Conservation (phyloP, 1,140 invertebrate genomes). For the Sinonovacula constricta region DNA sequence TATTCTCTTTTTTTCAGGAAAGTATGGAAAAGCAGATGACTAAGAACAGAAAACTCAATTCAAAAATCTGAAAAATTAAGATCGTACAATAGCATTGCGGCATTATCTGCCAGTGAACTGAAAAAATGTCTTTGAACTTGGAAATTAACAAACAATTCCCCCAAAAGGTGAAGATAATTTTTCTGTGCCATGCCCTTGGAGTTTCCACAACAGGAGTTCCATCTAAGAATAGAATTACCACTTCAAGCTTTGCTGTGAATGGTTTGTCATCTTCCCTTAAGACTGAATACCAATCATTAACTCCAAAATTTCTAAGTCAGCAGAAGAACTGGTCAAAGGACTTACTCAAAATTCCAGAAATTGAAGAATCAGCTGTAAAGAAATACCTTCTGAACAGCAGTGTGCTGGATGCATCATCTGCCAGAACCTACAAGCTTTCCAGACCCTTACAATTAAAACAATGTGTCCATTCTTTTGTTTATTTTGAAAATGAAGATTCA, state of each 20-base stretch:
- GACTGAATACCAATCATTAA: neutral
- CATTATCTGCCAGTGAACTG: too few species aligned
- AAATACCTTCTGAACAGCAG: conserved; percentile 8
- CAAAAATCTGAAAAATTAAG: too few species aligned
- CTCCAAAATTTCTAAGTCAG: neutral
- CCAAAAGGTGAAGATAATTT: too few species aligned
- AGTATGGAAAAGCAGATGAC: too few species aligned
- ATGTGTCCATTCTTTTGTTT: conserved; percentile 3
- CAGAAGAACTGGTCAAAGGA: conserved; percentile 6
- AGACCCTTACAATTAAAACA: conserved; percentile 11
- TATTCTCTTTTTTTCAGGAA: too few species aligned
- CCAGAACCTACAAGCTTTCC: conserved; percentile 23
- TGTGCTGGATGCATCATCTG: neutral
- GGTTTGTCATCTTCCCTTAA: neutral
- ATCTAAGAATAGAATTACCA: too few species aligned
- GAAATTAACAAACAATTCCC: too few species aligned
- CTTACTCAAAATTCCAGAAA: neutral
- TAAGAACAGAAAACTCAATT: too few species aligned
- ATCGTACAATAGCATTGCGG: too few species aligned
- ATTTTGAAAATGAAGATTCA: conserved; percentile 1
- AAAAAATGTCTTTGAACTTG: too few species aligned
- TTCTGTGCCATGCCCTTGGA: conserved; percentile 1
- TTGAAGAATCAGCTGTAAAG: conserved; percentile 1
- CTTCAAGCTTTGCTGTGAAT: too few species aligned
- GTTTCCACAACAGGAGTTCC: neutral